Conservation (phyloP, 2,797 vertebrate genomes). For the Vipera latastei region DNA sequence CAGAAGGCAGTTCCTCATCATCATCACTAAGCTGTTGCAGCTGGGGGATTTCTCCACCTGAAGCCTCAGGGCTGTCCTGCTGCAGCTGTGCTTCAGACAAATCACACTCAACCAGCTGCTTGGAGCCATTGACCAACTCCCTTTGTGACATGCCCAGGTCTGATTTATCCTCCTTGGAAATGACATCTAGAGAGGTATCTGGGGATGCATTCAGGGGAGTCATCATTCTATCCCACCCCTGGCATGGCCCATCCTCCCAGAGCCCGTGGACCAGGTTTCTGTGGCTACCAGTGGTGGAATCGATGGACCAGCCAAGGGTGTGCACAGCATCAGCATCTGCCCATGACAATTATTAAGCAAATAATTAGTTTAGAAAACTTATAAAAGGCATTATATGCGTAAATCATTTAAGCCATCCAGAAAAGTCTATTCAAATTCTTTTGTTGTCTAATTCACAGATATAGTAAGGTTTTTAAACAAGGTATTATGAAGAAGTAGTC, state of each 20-base stretch:
- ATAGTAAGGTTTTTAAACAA: neutral
- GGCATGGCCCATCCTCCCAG: neutral
- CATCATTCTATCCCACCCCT: neutral
- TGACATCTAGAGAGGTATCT: neutral
- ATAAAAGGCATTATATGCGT: neutral
- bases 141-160: neutral
- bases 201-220: too few relatives aligned
- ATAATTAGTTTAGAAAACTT: neutral
- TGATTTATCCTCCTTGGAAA: neutral
- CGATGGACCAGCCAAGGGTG: neutral
- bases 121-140: neutral
- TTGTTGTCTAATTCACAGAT: neutral
- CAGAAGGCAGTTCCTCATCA: too few relatives aligned
- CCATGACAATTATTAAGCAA: neutral
- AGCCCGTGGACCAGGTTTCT: neutral
- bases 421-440: neutral
- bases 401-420: neutral
- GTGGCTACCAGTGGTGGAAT: neutral
- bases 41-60: neutral
- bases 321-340: neutral
- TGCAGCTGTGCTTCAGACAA: neutral
- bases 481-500: neutral
- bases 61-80: too few relatives aligned
- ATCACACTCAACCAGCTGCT: neutral
- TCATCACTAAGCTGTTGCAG: too few relatives aligned